A percentile compares a stretch with the other conserved stretches of the same genome.
These are phyloP conservation scores for Nomia melanderi DNA, from an alignment of 1,140 invertebrate genomes.

Conservation along the genomic window DNA sequence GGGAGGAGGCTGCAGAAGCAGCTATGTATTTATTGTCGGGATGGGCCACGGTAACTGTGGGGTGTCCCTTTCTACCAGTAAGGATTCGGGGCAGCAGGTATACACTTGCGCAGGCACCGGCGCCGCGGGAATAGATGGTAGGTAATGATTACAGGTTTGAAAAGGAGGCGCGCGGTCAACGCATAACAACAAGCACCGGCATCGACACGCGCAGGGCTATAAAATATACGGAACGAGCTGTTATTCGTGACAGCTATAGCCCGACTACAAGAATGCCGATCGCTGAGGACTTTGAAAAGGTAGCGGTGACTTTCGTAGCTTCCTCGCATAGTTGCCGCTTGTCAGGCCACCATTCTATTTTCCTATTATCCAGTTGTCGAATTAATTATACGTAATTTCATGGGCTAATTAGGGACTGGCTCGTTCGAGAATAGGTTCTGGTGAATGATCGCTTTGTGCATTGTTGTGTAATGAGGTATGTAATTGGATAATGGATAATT, in stretches of 20 bases:
- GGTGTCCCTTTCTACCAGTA: constrained; percentile 8
- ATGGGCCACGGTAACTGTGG: constrained; percentile 33
- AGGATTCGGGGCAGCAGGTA: constrained; percentile 40
- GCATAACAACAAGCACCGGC: constrained; percentile 55
- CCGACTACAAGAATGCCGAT: constrained; percentile 24
- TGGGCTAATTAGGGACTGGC: background rate
- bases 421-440: background rate
- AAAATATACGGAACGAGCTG: constrained; percentile 58
- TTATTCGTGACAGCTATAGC: constrained; percentile 55
- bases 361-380: background rate
- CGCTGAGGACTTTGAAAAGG: constrained; percentile 10
- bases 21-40: constrained; percentile 53
- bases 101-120: constrained; percentile 15
- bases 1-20: constrained; percentile 9
- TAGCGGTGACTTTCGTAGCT: background rate
- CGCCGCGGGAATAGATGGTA: constrained; percentile 60
- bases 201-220: constrained; percentile 58
- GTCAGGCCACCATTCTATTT: background rate
- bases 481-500: too few species aligned
- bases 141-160: constrained; percentile 61
- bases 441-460: too few species aligned
- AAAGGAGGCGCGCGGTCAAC: constrained; percentile 14
- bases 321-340: background rate
- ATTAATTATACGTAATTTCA: constrained; percentile 18
- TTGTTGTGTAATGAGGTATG: too few species aligned